Conservation (phyloP, 23 tunicate species). For the Aplidium turbinatum region DNA sequence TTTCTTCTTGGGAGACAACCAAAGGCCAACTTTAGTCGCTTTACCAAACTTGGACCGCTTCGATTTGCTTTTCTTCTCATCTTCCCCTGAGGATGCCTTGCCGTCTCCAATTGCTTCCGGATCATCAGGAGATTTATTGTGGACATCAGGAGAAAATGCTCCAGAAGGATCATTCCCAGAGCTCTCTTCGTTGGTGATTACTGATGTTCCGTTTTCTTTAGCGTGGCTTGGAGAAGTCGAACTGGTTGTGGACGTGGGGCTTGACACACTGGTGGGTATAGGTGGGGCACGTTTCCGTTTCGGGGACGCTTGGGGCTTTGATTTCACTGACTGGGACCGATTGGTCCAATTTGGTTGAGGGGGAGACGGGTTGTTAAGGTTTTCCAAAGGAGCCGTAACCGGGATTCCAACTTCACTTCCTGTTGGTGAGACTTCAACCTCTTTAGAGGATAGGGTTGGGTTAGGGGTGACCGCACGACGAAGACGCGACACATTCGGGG, state of each 20-base stretch:
- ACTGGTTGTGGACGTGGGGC: background rate
- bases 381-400: background rate
- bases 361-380: no score
- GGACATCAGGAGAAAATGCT: background rate
- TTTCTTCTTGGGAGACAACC: conserved; percentile 78
- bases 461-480: conserved; percentile 63
- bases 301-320: no score
- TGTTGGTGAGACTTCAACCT: background rate
- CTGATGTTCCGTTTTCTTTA: background rate
- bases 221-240: conserved; percentile 4
- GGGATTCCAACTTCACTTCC: conserved; percentile 10
- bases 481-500: conserved; percentile 15
- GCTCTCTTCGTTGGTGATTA: background rate
- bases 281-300: no score
- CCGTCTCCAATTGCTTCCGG: background rate
- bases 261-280: no score
- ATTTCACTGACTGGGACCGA: background rate
- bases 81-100: background rate
- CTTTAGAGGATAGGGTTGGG: conserved; percentile 36
- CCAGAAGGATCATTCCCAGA: background rate
- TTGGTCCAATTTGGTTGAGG: background rate
- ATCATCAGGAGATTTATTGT: background rate
- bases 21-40: conserved; percentile 53
- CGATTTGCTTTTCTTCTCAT: conserved; percentile 4
- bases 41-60: conserved; percentile 35